Conservation (phyloP, 2,113 vertebrate species). For the Zootoca vivipara region DNA sequence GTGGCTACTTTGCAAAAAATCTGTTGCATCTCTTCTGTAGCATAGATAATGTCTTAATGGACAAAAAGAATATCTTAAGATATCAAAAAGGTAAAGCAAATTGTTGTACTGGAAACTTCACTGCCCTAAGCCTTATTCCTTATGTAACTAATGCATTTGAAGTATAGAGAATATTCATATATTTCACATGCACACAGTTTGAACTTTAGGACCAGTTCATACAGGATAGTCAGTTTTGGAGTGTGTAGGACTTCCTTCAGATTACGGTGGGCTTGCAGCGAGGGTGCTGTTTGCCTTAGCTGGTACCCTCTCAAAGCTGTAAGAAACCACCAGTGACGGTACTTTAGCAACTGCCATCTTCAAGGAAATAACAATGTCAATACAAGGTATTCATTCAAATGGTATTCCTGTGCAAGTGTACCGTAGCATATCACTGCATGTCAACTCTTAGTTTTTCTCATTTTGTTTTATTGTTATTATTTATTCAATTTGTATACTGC, state of each 20-base stretch:
- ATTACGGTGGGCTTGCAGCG: not conserved
- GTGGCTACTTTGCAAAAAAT: not conserved
- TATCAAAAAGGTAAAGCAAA: not conserved
- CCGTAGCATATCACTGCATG: no score
- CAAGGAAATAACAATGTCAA: not conserved
- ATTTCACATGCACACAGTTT: not conserved
- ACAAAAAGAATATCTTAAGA: not conserved
- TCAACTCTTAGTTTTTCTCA: not conserved
- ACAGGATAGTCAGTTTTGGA: not conserved
- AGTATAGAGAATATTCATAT: not conserved
- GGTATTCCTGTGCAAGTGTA: not conserved
- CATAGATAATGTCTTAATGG: not conserved
- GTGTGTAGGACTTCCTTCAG: not conserved
- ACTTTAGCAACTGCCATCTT: not conserved
- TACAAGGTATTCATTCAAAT: not conserved
- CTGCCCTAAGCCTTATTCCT: not conserved
- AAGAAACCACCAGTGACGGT: not conserved
- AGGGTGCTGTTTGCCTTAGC: not conserved
- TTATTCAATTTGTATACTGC: no score
- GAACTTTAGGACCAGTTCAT: not conserved
- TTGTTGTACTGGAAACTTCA: not conserved
- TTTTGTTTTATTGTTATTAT: not conserved
- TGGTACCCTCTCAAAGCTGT: not conserved
- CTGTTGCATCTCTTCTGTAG: not conserved
- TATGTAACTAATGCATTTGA: not conserved